These are phyloP conservation scores for Drosophila testacea DNA, from an alignment of 2,888 invertebrate genomes.

Conservation along the genomic window DNA sequence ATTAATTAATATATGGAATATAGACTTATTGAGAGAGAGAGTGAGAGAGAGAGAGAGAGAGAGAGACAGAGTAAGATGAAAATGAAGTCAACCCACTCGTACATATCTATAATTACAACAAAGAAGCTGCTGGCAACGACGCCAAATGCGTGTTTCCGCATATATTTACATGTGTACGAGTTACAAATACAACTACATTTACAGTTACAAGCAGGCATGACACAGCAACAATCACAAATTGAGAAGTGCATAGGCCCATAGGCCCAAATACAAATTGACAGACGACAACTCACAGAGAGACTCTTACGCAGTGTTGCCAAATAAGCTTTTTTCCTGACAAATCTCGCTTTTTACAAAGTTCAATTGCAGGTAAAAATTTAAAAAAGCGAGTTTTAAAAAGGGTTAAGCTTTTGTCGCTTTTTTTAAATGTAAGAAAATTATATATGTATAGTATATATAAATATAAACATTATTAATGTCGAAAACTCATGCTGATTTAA, in stretches of 20 bases:
- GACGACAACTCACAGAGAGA: neutral
- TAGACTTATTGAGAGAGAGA: neutral
- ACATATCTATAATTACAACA: conserved; percentile 58
- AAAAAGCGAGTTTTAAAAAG: no score
- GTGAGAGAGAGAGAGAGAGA: neutral
- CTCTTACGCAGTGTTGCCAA: no score
- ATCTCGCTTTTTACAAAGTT: no score
- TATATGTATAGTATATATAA: no score
- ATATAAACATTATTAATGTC: no score
- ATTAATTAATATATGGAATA: conserved; percentile 4
- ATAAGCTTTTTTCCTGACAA: no score
- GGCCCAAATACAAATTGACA: conserved; percentile 33
- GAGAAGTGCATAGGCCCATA: conserved; percentile 27
- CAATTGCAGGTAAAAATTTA: no score
- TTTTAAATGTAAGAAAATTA: no score
- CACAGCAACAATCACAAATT: conserved; percentile 22
- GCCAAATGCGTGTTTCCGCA: conserved; percentile 34
- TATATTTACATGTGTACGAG: conserved; percentile 6
- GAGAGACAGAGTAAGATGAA: conserved; percentile 1
- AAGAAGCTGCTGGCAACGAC: conserved; percentile 39
- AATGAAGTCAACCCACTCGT: conserved; percentile 26
- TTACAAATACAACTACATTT: conserved; percentile 16
- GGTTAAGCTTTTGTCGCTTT: no score
- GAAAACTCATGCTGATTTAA: no score
- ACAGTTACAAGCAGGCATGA: conserved; percentile 18